Base-by-base conservation (phyloP, 2,888 invertebrate genomes). In the Drosophila nigritarsus region DNA sequence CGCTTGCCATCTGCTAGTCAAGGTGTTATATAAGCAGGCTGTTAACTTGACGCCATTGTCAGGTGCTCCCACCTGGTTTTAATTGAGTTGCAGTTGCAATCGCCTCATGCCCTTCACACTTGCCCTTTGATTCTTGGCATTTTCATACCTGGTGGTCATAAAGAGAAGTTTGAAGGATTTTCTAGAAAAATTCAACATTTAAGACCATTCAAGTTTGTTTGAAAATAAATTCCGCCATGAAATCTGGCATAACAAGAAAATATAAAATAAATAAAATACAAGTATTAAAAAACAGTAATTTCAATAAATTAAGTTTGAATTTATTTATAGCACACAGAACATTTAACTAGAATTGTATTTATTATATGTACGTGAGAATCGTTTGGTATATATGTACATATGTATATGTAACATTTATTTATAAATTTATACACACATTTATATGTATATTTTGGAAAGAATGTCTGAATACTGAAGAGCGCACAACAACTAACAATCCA, bases 311-410 rank as follows among this genome's bases (percentile, higher is more conserved):
- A 74, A 70, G 67, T 72, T 83, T 54, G 48, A 67, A 60, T 86
- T 84, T 80, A 78, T 88, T 88, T 77, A 77, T 77, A 81, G 87
- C 89, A 86, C 89, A 83, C 65, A 71, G 61, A 83, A 83, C 61
- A 75, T 80, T 87, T 67, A 88, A 83, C 78, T 83, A 58, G 73
- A 75, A 75, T 72, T 40, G 55, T 75, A 71, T 38, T 53, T 48
- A 74, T 60, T 40, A 66, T 70, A 49, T 64, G 24, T 55, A 49
- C 48, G 36, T 61, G 73, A 75, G 73, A 70, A 83, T 76, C 80
- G 66, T 75, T 63, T 72, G 67, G 8, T 63, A 27, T 38, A 15
- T 80, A 71, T 67, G 20, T 60, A 63, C 59, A 69, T 24, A 24
- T n/a, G n/a, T 40, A 49, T 60, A 65, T 67, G 51, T 71, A 69